These are phyloP conservation scores for Molanna angustata DNA, from an alignment of 2,888 invertebrate genomes.

Conservation along the genomic window DNA sequence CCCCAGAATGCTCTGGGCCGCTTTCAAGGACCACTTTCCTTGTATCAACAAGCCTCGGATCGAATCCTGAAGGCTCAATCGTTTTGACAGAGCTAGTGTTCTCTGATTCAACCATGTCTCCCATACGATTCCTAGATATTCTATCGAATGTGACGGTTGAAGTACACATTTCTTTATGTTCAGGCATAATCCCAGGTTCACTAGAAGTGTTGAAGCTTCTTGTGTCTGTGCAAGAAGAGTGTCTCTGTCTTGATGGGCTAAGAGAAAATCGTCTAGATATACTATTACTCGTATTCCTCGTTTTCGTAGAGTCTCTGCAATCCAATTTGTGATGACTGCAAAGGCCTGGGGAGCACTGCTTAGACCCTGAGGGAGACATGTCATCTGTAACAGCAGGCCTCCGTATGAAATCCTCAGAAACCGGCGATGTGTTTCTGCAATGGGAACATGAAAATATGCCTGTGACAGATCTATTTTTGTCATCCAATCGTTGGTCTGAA, in stretches of 20 bases:
- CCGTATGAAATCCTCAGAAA: background rate
- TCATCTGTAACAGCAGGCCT: background rate
- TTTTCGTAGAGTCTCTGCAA: constrained; percentile 1
- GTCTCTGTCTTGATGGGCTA: background rate
- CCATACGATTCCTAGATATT: background rate
- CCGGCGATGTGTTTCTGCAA: background rate
- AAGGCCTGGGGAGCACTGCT: background rate
- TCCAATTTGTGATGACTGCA: background rate
- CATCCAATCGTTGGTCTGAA: background rate
- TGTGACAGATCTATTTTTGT: background rate
- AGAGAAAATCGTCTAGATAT: too few species aligned
- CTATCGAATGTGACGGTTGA: background rate
- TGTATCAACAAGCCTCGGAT: background rate
- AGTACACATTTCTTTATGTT: background rate
- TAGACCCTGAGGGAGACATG: constrained; percentile 1
- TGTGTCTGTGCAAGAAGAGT: background rate
- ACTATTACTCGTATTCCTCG: background rate
- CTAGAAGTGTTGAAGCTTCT: background rate
- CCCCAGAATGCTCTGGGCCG: background rate
- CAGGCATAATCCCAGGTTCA: background rate
- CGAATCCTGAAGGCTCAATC: background rate
- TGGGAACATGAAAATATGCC: constrained; percentile 5
- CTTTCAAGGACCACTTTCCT: background rate
- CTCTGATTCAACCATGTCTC: background rate
- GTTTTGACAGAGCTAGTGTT: background rate